A percentile compares a stretch with the other conserved stretches of the same genome.
These are phyloP conservation scores for Hestina assimilis DNA, from an alignment of 1,140 invertebrate species.

Conservation along the genomic window DNA sequence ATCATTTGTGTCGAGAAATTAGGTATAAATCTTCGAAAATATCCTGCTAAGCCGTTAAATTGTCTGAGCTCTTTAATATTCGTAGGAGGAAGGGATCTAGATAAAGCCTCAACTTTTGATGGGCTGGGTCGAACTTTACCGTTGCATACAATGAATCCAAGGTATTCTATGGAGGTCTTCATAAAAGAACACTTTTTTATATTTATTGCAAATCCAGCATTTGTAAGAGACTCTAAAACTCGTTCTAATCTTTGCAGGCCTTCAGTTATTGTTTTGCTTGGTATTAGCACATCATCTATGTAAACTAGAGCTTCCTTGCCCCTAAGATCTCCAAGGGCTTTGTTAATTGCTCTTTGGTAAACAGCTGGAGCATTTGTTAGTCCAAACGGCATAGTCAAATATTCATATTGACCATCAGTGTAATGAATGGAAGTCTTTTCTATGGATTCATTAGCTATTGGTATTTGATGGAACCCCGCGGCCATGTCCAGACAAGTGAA, in stretches of 20 bases:
- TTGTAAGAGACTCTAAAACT: background rate
- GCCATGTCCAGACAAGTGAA: constrained; percentile 7
- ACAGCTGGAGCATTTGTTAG: constrained; percentile 8
- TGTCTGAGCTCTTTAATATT: background rate
- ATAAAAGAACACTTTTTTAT: constrained; percentile 5
- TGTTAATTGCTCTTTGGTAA: constrained; percentile 6
- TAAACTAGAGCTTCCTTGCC: background rate
- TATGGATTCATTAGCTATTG: constrained; percentile 4
- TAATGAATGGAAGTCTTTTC: constrained; percentile 8
- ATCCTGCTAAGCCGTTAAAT: background rate
- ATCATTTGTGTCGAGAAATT: background rate
- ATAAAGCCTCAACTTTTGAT: background rate
- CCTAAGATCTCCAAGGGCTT: background rate
- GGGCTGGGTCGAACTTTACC: background rate
- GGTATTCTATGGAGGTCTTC: background rate
- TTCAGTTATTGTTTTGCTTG: background rate
- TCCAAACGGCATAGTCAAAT: constrained; percentile 12
- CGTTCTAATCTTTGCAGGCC: background rate
- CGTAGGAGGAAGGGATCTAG: background rate
- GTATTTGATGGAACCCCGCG: constrained; percentile 9
- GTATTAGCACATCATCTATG: constrained; percentile 11
- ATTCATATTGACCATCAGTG: constrained; percentile 7
- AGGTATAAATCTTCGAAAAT: background rate
- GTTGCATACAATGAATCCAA: background rate
- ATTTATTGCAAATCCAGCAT: background rate